Evolutionary conservation across 2,113 vertebrate genomes (phyloP).

Genomic region (Maccullochella peelii): DNA sequence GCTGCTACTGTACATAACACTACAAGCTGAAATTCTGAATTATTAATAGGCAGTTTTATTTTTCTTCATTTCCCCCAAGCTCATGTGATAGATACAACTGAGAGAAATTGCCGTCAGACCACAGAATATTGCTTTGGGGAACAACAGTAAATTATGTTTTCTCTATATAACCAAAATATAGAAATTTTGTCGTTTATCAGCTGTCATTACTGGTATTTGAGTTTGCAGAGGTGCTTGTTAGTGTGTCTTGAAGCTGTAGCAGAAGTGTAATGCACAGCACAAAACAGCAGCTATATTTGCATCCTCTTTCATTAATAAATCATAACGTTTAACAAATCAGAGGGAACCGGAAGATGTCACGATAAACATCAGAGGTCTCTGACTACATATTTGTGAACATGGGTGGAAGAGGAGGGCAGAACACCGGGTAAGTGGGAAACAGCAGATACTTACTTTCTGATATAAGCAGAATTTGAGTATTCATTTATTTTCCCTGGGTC

Average conservation of each 20-base stretch:
- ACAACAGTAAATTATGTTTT: slow-evolving; percentile 54
- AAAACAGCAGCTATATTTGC: slow-evolving; percentile 75
- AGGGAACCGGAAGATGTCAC: slow-evolving; percentile 69
- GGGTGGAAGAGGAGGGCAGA: slow-evolving; percentile 1
- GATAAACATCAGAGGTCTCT: slow-evolving; percentile 70
- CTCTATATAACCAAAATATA: slow-evolving; percentile 42
- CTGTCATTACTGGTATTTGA: slow-evolving; percentile 27
- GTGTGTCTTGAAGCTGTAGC: slow-evolving; percentile 32
- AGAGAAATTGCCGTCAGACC: slow-evolving; percentile 55
- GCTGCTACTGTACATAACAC: slow-evolving; percentile 73
- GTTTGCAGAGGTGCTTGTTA: not conserved
- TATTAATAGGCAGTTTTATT: slow-evolving; percentile 76
- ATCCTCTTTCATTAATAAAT: slow-evolving; percentile 82
- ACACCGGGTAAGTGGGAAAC: slow-evolving; percentile 26
- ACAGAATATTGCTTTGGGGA: slow-evolving; percentile 53
- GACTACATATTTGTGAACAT: slow-evolving; percentile 60
- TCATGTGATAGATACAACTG: slow-evolving; percentile 61
- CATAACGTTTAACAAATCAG: slow-evolving; percentile 79
- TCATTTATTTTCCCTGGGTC: slow-evolving; percentile 21
- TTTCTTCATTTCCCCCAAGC: slow-evolving; percentile 60
- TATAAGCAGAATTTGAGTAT: slow-evolving; percentile 45
- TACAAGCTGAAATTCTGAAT: slow-evolving; percentile 73
- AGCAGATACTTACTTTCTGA: slow-evolving; percentile 26
- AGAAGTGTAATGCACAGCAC: slow-evolving; percentile 34
- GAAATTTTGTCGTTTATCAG: slow-evolving; percentile 48